These are phyloP conservation scores for Tetranychus cinnabarinus DNA, from an alignment of 1,140 invertebrate genomes.

Conservation along the genomic window DNA sequence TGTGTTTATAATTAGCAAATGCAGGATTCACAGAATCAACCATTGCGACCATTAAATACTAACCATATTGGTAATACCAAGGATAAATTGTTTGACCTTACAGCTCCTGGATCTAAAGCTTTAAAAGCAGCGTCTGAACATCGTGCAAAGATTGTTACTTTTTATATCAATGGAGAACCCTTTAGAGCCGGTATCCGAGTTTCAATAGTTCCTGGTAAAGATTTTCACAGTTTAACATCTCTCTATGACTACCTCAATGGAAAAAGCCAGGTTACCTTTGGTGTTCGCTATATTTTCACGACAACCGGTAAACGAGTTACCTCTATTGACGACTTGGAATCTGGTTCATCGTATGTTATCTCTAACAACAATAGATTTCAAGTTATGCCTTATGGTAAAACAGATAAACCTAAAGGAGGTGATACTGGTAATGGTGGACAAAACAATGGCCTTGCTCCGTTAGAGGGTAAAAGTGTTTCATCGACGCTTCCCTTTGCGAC, in stretches of 20 bases:
- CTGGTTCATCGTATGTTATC: slow-evolving; percentile 68
- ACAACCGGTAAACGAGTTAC: slow-evolving; percentile 63
- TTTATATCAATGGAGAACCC: slow-evolving; percentile 78
- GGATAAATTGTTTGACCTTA: background rate
- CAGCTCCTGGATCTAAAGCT: background rate
- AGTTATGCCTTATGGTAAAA: slow-evolving; percentile 13
- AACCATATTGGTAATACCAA: background rate
- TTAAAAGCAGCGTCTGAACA: slow-evolving; percentile 4
- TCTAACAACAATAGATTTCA: slow-evolving; percentile 77
- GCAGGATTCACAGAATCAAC: no score
- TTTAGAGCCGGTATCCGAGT: slow-evolving; percentile 70
- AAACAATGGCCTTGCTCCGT: background rate
- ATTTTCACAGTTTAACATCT: slow-evolving; percentile 60
- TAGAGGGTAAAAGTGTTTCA: slow-evolving; percentile 1
- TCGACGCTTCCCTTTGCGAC: background rate
- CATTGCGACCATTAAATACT: no score
- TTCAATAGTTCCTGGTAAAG: slow-evolving; percentile 59
- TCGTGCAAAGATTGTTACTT: slow-evolving; percentile 50
- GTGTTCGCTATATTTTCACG: slow-evolving; percentile 48
- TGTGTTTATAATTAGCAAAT: no score
- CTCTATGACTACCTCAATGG: slow-evolving; percentile 38
- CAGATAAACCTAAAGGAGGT: background rate
- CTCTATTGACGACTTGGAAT: slow-evolving; percentile 58
- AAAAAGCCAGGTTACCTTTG: slow-evolving; percentile 16
- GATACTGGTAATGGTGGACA: no score